Conservation (phyloP, 2,888 invertebrate genomes). For the Syrista parreyssii region DNA sequence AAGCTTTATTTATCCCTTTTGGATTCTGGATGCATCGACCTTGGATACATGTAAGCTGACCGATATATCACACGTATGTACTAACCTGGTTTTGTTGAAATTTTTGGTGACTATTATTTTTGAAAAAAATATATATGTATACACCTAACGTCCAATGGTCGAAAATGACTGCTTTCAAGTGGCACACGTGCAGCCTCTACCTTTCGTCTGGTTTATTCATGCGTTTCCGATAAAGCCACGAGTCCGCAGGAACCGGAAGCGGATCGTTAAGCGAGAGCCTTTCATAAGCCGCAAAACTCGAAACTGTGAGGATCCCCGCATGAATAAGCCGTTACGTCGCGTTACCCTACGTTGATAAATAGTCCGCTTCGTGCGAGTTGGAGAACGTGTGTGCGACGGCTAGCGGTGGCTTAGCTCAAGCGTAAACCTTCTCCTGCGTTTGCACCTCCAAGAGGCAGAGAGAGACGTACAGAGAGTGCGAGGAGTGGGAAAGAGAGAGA, state of each 20-base stretch:
- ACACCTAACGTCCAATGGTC: background rate
- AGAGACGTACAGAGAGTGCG: background rate
- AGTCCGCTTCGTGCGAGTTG: constrained; percentile 37
- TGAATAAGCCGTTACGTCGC: constrained; percentile 60
- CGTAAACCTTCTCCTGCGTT: constrained; percentile 33
- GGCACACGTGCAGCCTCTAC: background rate
- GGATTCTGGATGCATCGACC: background rate
- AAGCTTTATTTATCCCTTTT: background rate
- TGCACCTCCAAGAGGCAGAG: background rate
- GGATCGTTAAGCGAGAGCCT: constrained; percentile 52
- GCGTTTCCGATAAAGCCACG: constrained; percentile 15
- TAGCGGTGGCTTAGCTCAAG: constrained; percentile 46
- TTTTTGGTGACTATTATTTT: background rate
- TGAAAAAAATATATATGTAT: background rate
- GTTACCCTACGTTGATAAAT: constrained; percentile 58
- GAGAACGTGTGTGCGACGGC: constrained; percentile 48
- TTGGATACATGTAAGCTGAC: background rate
- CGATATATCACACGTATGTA: background rate
- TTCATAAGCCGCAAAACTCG: constrained; percentile 21
- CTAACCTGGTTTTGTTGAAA: background rate
- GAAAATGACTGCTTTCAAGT: background rate
- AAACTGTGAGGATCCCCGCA: constrained; percentile 33
- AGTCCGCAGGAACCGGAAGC: constrained; percentile 29
- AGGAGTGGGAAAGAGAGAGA: background rate
- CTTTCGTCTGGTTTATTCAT: constrained; percentile 12